Base-by-base conservation (phyloP, 2,113 vertebrate species). In the Pongo pygmaeus region DNA sequence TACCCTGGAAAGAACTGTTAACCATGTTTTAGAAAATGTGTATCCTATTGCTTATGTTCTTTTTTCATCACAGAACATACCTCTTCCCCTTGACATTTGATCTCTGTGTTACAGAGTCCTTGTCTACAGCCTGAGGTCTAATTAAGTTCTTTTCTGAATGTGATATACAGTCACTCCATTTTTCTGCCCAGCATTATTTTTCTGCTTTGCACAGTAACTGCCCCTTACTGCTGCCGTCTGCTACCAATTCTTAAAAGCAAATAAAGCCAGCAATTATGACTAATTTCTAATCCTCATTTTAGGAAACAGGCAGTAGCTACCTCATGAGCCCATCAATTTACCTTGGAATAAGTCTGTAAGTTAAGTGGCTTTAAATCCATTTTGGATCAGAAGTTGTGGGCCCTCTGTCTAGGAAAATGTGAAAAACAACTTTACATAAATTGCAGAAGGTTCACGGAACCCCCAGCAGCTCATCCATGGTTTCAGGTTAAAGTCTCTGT, bases 181-280 rank as follows among this genome's bases (percentile, higher is more conserved):
- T 95, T 96, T 78, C 25, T 86, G 5, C 14, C 22, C 25, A 57
- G 32, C 0, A 46, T 90, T 74, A 50, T 78, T 91, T 50, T 87
- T 81, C 23, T 89, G 74, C 72, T 78, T 96, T 80, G 11, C n/a
- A 61, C 30, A 80, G 8, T 89, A 14, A 40, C 7, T 52, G 8
- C 38, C 43, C 1, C 18, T 93, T 59, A 48, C 17, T 77, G 81
- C 27, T 88, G 43, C 57, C 52, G 27, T 48, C 23, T 93, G 9
- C 86, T 85, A 78, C 30, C 30, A 72, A 61, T 85, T 74, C 67
- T 81, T 83, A 70, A 67, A 91, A 91, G 18, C 20, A 98, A 90
- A 55, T 72, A 55, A 81, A 83, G 2, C 13, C 89, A n/a, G 6
- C 2, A 61, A 38, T 97, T 74, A 27, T 2, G 3, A 40, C 7